These are phyloP conservation scores for Oostethus manadensis DNA, from an alignment of 2,113 vertebrate species.

Conservation along the genomic window DNA sequence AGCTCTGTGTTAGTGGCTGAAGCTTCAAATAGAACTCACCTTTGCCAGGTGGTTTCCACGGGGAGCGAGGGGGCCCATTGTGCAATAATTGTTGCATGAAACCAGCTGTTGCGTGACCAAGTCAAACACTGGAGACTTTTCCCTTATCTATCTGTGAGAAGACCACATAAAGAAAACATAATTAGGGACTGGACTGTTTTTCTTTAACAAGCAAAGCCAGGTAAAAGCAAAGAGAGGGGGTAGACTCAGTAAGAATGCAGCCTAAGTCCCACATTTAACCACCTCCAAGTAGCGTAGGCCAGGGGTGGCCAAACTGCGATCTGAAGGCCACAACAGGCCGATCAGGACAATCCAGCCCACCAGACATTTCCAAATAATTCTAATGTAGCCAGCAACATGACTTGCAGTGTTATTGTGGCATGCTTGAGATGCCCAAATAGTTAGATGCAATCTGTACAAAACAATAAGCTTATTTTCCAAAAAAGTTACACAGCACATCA, in stretches of 20 bases:
- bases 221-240: neutral
- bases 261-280: neutral
- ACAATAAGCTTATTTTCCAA: too few species aligned
- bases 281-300: neutral
- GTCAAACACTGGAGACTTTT: neutral
- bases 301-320: too few species aligned
- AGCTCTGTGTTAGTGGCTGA: slow-evolving; percentile 7
- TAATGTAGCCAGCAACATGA: too few species aligned
- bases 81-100: slow-evolving; percentile 1
- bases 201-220: neutral
- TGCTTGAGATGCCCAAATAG: too few species aligned
- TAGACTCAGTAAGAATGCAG: neutral
- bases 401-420: too few species aligned
- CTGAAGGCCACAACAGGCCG: too few species aligned
- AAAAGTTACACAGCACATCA: too few species aligned
- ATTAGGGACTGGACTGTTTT: neutral
- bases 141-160: neutral
- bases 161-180: neutral
- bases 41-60: slow-evolving; percentile 9
- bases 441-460: too few species aligned
- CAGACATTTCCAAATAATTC: too few species aligned
- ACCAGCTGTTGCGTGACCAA: neutral
- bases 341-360: too few species aligned
- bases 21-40: slow-evolving; percentile 19
- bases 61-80: slow-evolving; percentile 9